Percentiles rank a stretch among this genome's conserved stretches.
These are phyloP conservation scores for Hippoglossus hippoglossus DNA, from an alignment of 2,797 vertebrate genomes.

Conservation along the genomic window DNA sequence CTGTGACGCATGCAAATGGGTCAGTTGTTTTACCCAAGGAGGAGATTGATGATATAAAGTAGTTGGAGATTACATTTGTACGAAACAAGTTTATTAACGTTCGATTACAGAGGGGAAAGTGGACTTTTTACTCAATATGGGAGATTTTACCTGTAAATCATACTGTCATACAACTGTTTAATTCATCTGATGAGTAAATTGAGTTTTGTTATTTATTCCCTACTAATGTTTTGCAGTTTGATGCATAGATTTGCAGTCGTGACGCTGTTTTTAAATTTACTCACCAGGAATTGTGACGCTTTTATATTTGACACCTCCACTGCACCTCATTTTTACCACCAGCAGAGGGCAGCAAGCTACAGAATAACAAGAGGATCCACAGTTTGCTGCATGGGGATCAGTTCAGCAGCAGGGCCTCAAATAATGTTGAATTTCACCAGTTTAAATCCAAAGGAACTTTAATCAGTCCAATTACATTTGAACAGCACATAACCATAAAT, in stretches of 20 bases:
- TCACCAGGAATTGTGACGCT: background rate
- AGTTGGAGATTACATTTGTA: background rate
- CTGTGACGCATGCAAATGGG: constrained; percentile 38
- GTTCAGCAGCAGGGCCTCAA: background rate
- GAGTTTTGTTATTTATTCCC: background rate
- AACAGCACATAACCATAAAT: too few relatives aligned
- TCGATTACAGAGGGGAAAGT: background rate
- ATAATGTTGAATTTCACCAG: background rate
- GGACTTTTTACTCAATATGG: accelerated
- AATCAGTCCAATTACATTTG: too few relatives aligned
- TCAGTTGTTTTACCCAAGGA: constrained; percentile 21
- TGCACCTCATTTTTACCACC: constrained; percentile 46
- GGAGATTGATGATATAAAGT: background rate
- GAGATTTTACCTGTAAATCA: background rate
- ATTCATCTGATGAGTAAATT: background rate
- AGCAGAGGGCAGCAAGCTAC: constrained; percentile 75
- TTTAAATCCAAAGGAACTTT: background rate
- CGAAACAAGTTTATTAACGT: background rate
- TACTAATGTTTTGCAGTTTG: background rate
- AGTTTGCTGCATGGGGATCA: constrained; percentile 20
- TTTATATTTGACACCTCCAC: background rate
- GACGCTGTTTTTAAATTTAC: background rate
- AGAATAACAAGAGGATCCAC: background rate
- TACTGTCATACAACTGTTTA: background rate
- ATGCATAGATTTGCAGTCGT: background rate